A percentile compares a stretch with the other conserved stretches of the same genome.
These are phyloP conservation scores for Ophonus ardosiacus DNA, from an alignment of 2,888 invertebrate genomes.

Conservation along the genomic window DNA sequence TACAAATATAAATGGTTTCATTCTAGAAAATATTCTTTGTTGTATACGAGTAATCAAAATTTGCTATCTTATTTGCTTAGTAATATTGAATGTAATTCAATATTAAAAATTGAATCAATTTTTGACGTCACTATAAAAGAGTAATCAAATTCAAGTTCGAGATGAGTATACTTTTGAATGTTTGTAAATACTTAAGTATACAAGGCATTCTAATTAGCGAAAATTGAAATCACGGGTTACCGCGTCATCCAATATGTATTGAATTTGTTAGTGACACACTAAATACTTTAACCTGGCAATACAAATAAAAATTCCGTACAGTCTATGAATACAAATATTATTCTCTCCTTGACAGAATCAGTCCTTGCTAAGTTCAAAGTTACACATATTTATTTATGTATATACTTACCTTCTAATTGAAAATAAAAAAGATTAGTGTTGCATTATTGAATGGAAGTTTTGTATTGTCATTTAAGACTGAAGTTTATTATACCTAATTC, in stretches of 20 bases:
- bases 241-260: conserved; percentile 51
- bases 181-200: conserved; percentile 50
- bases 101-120: neutral
- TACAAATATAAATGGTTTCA: too few relatives aligned
- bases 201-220: conserved; percentile 46
- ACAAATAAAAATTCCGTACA: conserved; percentile 4
- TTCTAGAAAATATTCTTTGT: too few relatives aligned
- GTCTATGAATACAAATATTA: conserved; percentile 36
- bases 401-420: too few relatives aligned
- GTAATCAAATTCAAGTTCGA: neutral
- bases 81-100: neutral
- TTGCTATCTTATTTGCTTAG: too few relatives aligned
- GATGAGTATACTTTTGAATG: neutral
- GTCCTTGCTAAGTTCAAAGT: neutral
- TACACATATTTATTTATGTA: too few relatives aligned
- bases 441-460: too few relatives aligned
- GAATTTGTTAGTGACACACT: conserved; percentile 38
- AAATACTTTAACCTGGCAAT: conserved; percentile 46
- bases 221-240: conserved; percentile 51
- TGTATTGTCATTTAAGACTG: too few relatives aligned
- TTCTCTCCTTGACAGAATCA: conserved; percentile 12
- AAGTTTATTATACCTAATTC: too few relatives aligned
- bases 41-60: too few relatives aligned
- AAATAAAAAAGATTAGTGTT: too few relatives aligned
- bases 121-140: neutral